Evolutionary conservation across 1,140 invertebrate species (phyloP), one percentile per base, ranked within the genome.

Genomic region (Caenorhabditis remanei): DNA sequence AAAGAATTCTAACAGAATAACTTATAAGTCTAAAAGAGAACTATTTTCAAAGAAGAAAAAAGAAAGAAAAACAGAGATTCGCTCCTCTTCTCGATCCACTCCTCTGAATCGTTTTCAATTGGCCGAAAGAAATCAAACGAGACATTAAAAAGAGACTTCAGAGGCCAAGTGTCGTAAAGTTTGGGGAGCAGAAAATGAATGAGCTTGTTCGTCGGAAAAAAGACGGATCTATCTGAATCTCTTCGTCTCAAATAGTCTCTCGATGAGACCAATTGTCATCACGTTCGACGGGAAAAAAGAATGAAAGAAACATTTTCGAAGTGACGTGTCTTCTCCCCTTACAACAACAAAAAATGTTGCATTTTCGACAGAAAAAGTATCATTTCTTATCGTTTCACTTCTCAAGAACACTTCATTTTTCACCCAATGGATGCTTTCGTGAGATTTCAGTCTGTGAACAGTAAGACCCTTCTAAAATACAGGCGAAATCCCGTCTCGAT

Each of bases 101-200:
- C 32, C 24, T 63, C 24, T 11, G 14, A 32, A 13, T 32, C 24
- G 21, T 63, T 63, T 63, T 21, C 11, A 79, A 46, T 79, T 41
- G 63, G 5, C 40, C 4, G 8, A 24, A 32, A 7, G 61, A 63
- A 63, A 79, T 79, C 46, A 79, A 79, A 79, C 41, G 43, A 32
- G 16, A 19, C 40, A 79, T 50, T 53, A 79, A 79, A 79, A 79
- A 40, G 11, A 6, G 6, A 46, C 6, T 6, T 4, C 9, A n/a
- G 65, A 19, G 65, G 65, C 14, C 71, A 79, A 79, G 71, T 79
- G 71, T 79, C 71, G 71, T 79, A 79, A 79, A 48, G 71, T 79
- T 79, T 79, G 71, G 71, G 46, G 71, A 79, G 71, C 71, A 79
- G 46, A 79, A 53, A 79, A 79, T 79, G 71, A 79, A 79, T 79